A percentile compares a stretch with the other conserved stretches of the same genome.
Evolutionary conservation across 2,113 vertebrate genomes (phyloP).

Genomic region (Nyctereutes procyonoides): DNA sequence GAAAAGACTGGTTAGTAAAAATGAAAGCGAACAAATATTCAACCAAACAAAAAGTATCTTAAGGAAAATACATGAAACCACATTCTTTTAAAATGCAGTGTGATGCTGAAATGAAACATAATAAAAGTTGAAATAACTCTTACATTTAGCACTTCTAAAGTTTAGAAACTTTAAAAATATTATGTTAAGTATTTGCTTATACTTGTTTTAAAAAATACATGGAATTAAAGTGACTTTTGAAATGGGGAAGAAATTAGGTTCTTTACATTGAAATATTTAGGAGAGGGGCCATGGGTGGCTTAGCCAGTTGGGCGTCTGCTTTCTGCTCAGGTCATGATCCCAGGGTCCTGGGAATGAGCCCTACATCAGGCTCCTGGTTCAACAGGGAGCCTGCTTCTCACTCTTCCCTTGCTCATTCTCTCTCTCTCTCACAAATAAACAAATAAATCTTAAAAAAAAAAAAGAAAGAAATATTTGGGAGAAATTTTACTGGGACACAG

Average conservation of each 20-base stretch:
- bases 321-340: too few species aligned
- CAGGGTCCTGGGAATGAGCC: too few species aligned
- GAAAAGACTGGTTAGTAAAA: not conserved
- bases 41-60: not conserved
- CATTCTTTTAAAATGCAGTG: not conserved
- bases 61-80: not conserved
- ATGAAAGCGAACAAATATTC: not conserved
- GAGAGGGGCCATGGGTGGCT: too few species aligned
- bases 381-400: too few species aligned
- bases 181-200: not conserved
- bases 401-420: too few species aligned
- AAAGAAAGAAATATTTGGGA: not conserved
- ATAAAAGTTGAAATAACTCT: not conserved
- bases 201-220: not conserved
- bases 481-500: slow-evolving; percentile 10
- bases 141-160: not conserved
- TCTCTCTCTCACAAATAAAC: too few species aligned
- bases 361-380: too few species aligned
- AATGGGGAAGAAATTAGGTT: not conserved
- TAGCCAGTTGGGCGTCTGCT: too few species aligned
- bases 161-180: slow-evolving; percentile 28
- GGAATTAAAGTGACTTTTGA: not conserved
- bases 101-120: not conserved
- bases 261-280: too few species aligned
- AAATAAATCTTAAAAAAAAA: too few species aligned